Base-by-base conservation (phyloP, 2,888 invertebrate species). In the Trissolcus brochymenae region DNA sequence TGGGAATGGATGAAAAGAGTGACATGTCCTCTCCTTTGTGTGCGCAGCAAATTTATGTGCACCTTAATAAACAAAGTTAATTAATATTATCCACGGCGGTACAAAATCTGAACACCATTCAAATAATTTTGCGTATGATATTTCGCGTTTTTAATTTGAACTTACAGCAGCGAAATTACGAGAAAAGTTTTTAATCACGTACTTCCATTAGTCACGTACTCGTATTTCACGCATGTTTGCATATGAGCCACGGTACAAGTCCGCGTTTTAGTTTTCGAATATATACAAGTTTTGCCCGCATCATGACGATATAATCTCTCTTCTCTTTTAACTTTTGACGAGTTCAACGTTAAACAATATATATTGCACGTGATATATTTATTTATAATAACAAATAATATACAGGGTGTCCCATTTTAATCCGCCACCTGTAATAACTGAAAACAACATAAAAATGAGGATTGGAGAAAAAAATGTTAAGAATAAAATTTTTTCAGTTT, bases 181-280 rank as follows among this genome's bases (percentile, higher is more conserved):
- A 79, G 79, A 73, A 75, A 84, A 85, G 82, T 84, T 85, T 85
- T 84, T 85, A 85, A 85, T 84, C 83, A 81, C 83, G 84, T 82
- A 81, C 81, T 81, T 82, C 81, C 84, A 83, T 84, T 85, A 85
- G 82, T 85, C 83, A 83, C 82, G 84, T 82, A 80, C 81, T 80
- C 76, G 59, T 76, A 73, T 72, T 80, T 75, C 70, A 78, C 72
- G 75, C 73, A 75, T 73, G 76, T 72, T 75, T 60, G 75, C 76
- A 68, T 71, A 72, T 68, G 67, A 79, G 71, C 61, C 62, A 40
- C 59, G 43, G 68, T 50, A 70, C 65, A 64, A 76, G 78, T 72
- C 71, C 59, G 65, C 76, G 74, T 79, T 79, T 76, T 70, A 79
- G 70, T 76, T 76, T 79, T 74, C 60, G 71, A 76, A 79, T 74